phyloP scores from a whole-genome alignment of 2,113 vertebrate species.

The Chiloscyllium plagiosum region DNA sequence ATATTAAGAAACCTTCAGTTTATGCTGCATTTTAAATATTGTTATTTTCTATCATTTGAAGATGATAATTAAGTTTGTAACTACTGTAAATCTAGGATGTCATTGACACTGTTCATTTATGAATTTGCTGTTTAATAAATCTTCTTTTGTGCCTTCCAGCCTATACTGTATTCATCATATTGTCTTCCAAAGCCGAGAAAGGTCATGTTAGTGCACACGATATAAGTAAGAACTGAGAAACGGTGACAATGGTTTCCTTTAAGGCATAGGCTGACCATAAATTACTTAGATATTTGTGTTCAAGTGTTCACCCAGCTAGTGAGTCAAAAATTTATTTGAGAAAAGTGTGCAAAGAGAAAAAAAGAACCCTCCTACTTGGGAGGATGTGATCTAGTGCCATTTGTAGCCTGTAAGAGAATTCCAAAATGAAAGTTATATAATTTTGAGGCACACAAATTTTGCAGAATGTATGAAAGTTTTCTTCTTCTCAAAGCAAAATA shows the following conservation, averaged over 20 bases:
- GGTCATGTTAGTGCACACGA: background rate
- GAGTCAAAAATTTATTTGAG: background rate
- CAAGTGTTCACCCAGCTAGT: background rate
- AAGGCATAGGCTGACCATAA: background rate
- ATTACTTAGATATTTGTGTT: background rate
- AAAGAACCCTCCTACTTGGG: background rate
- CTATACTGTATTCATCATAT: background rate
- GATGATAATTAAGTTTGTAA: slow-evolving; percentile 20
- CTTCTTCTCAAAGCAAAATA: background rate
- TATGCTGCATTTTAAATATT: background rate
- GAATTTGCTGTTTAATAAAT: slow-evolving; percentile 20
- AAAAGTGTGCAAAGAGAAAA: background rate
- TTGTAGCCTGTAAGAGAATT: background rate
- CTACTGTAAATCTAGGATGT: slow-evolving; percentile 26
- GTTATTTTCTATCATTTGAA: background rate
- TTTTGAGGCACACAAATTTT: background rate
- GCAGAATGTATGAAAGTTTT: background rate
- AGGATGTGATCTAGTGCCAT: background rate
- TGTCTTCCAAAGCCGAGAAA: background rate
- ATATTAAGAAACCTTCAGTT: background rate
- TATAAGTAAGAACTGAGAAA: background rate
- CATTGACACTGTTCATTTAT: background rate
- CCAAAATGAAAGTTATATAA: background rate
- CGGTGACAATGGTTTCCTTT: background rate
- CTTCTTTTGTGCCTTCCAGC: background rate